Evolutionary conservation across 2,888 invertebrate genomes (phyloP), one percentile per base, ranked within the genome.

Genomic region (Protonemura montana): DNA sequence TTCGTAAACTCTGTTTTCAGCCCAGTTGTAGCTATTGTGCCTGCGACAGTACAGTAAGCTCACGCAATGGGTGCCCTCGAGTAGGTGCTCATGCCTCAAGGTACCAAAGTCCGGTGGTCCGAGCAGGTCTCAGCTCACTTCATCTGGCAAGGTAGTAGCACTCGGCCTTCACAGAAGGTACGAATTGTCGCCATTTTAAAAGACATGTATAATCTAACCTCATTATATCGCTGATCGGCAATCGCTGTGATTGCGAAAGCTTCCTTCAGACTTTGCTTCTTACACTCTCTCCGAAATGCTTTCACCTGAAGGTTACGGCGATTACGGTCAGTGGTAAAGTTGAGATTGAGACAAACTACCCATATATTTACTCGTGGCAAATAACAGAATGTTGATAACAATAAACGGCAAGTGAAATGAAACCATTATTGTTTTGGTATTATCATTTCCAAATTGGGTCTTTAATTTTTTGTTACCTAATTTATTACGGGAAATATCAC

Each of bases 221-320:
- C 81, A n/a, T 81, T 81, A 81, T 3, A 59, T 59, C 59, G 59
- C 59, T 21, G 59, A 59, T 59, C 59, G 59, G 7, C 59, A 59
- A 7, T 59, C 81, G n/a, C 30, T 13, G 29, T 30, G 30, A 30
- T 81, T 81, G 81, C 81, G 81, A 81, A 81, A 81, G 81, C 81
- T 81, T 81, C 7, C 29, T 28, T 2, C 59, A 59, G 59, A 59
- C 59, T 29, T 21, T 21, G 30, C n/a, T 13, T n/a, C 81, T 28
- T 16, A 29, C 81, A 81, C 81, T 81, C 30, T 81, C 81, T 81
- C 81, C 81, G 21, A 81, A 59, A 81, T 81, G 30, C 81, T 81
- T 81, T 81, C 81, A 81, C 81, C 81, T 29, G 81, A 81, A 81
- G 81, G 81, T 81, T 81, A 81, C 6, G n/a, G 78, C 3, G 59